Conservation (phyloP, 2,888 invertebrate genomes). For the Fabriciana adippe region DNA sequence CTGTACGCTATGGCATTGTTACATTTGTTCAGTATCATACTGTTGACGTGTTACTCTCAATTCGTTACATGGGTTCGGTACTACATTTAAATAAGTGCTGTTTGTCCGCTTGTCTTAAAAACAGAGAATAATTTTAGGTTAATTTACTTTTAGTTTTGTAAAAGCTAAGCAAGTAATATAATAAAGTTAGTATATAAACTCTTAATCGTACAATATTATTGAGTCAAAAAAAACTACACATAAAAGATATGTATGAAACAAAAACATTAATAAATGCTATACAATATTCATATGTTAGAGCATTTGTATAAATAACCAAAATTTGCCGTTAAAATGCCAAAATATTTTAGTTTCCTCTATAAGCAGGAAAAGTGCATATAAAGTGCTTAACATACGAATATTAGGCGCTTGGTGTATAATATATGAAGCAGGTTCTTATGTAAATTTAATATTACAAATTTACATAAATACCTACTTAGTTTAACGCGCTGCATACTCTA, state of each 20-base stretch:
- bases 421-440: constrained; percentile 37
- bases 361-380: constrained; percentile 29
- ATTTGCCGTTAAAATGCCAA: constrained; percentile 15
- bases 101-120: no score
- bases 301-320: constrained; percentile 9
- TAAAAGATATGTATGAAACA: background rate
- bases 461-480: constrained; percentile 35
- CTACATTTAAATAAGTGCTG: no score
- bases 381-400: constrained; percentile 27
- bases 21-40: no score
- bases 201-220: no score
- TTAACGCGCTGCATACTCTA: constrained; percentile 29
- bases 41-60: no score
- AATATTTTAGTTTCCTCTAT: constrained; percentile 24
- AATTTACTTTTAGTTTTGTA: no score
- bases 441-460: constrained; percentile 37
- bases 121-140: no score
- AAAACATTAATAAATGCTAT: background rate
- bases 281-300: constrained; percentile 4
- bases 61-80: no score
- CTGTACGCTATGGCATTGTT: background rate
- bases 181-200: no score
- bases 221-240: no score
- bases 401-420: constrained; percentile 32
- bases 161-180: no score